A percentile compares a stretch with the other conserved stretches of the same genome.
Evolutionary conservation across 2,113 vertebrate genomes (phyloP).

Genomic region (Cariama cristata): DNA sequence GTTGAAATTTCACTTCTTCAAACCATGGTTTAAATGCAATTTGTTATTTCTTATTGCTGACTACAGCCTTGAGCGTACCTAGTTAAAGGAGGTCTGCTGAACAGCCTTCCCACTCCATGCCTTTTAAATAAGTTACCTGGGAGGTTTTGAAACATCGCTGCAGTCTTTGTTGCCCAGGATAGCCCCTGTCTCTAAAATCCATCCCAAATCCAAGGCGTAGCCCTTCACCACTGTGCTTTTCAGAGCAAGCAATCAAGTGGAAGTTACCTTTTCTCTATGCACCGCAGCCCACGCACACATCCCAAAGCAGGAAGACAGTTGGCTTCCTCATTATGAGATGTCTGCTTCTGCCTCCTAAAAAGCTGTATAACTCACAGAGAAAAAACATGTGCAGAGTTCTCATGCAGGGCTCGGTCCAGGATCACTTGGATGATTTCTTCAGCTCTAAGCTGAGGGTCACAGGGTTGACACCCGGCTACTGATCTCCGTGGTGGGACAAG

Average conservation of each 20-base stretch:
- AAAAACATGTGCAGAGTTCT: background rate
- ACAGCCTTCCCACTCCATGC: background rate
- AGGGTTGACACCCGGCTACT: background rate
- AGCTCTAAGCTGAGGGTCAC: background rate
- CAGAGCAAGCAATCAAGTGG: accelerated
- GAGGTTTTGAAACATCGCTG: background rate
- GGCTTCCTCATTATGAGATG: background rate
- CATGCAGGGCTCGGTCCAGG: background rate
- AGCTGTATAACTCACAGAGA: background rate
- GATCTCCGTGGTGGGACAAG: background rate
- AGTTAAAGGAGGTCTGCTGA: background rate
- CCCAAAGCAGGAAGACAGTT: background rate
- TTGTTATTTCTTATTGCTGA: constrained; percentile 3
- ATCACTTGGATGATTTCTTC: background rate
- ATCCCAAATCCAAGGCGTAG: background rate
- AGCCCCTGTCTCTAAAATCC: background rate
- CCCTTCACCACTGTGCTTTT: background rate
- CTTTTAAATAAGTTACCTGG: background rate
- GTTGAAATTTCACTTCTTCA: background rate
- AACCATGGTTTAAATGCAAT: background rate
- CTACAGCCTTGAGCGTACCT: background rate
- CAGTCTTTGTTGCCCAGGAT: background rate
- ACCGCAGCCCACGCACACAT: accelerated
- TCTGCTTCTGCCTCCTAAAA: background rate
- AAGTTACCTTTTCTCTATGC: background rate